Conservation (phyloP, 2,888 invertebrate genomes). For the Diarsia brunnea region DNA sequence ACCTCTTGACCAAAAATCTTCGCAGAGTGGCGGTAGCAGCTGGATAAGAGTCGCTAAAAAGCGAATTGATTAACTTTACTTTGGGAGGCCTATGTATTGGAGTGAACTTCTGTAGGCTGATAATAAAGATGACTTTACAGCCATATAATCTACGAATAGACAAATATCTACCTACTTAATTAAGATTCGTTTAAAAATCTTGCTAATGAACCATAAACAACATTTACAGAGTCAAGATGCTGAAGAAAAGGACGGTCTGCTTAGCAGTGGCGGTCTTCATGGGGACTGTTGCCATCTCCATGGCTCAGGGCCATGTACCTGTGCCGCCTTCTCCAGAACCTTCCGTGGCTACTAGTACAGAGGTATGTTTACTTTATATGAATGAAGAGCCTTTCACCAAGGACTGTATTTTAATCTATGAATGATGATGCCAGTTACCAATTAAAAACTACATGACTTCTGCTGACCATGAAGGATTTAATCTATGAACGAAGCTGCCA, state of each 20-base stretch:
- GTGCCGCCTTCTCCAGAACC: constrained; percentile 69
- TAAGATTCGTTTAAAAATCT: neutral
- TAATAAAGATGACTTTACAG: neutral
- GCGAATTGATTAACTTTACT: neutral
- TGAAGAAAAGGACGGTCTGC: constrained; percentile 76
- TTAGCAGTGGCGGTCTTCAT: constrained; percentile 77
- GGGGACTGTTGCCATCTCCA: constrained; percentile 75
- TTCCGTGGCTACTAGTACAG: constrained; percentile 68
- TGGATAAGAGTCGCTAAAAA: neutral
- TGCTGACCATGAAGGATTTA: neutral
- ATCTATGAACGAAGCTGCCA: neutral
- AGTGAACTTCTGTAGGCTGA: neutral
- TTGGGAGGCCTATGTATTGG: neutral
- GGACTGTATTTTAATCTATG: neutral
- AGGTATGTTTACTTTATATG: constrained; percentile 71
- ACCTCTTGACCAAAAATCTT: neutral
- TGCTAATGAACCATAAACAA: constrained; percentile 7
- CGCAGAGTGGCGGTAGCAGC: neutral
- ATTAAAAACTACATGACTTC: neutral
- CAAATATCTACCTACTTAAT: neutral
- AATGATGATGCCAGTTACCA: too few relatives aligned
- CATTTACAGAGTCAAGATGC: constrained; percentile 78
- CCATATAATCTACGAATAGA: neutral
- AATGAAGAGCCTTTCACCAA: neutral
- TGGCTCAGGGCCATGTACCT: constrained; percentile 75